These are phyloP conservation scores for Aurelia aurita complex sp. Pacific DNA, from an alignment of 30 jellyfish, hydroid and myxozoan genomes.

Conservation along the genomic window DNA sequence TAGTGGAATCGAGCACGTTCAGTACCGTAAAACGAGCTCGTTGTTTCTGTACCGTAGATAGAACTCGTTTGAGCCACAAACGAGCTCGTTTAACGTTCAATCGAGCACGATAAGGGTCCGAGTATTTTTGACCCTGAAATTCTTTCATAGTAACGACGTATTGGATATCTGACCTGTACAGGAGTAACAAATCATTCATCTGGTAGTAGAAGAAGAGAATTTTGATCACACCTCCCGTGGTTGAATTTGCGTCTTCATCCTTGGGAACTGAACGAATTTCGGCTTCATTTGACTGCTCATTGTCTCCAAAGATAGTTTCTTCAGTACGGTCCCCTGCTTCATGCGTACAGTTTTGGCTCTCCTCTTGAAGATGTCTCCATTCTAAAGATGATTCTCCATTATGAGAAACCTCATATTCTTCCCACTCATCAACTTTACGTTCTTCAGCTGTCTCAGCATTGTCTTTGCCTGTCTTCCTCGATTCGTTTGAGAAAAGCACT, in stretches of 20 bases:
- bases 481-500: neutral
- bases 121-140: too few species aligned
- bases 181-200: conserved; percentile 6
- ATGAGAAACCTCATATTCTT: too few species aligned
- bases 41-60: too few species aligned
- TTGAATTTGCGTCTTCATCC: neutral
- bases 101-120: too few species aligned
- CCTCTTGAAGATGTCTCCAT: too few species aligned
- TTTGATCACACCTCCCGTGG: conserved; percentile 30
- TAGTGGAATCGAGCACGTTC: too few species aligned
- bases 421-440: neutral
- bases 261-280: neutral
- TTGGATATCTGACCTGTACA: conserved; percentile 10
- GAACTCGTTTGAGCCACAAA: too few species aligned
- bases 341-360: neutral
- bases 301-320: neutral
- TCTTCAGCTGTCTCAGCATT: too few species aligned
- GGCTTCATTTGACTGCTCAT: neutral
- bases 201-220: conserved; percentile 31
- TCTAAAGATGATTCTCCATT: too few species aligned
- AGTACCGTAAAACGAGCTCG: too few species aligned
- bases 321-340: too few species aligned
- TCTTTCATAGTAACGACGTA: neutral
- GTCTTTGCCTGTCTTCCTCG: neutral
- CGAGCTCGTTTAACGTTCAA: too few species aligned